Conservation (phyloP, 2,888 invertebrate species). For the Epirrita christyi region DNA sequence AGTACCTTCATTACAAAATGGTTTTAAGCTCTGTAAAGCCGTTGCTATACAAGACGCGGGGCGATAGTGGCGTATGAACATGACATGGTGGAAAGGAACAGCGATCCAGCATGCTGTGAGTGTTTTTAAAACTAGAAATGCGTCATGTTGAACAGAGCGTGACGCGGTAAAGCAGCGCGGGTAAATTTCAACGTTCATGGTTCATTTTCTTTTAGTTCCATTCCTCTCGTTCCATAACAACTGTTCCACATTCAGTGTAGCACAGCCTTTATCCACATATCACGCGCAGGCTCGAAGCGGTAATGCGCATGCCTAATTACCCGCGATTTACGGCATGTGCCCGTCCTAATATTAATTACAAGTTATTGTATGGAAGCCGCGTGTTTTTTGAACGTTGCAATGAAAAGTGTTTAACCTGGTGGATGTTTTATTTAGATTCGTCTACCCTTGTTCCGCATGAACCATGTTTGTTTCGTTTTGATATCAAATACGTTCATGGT, state of each 20-base stretch:
- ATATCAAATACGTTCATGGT: too few species aligned
- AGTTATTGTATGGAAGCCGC: constrained; percentile 53
- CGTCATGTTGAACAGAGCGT: too few species aligned
- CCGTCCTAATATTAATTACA: constrained; percentile 65
- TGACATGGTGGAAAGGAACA: too few species aligned
- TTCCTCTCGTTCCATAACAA: not conserved
- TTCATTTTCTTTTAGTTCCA: not conserved
- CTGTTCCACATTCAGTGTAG: not conserved
- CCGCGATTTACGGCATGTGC: constrained; percentile 67
- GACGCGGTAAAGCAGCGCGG: too few species aligned
- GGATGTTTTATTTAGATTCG: not conserved
- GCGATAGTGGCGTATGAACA: not conserved
- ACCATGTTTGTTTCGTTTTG: too few species aligned
- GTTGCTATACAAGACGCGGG: constrained; percentile 3
- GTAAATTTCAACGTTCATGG: too few species aligned
- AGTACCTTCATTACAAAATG: constrained; percentile 54
- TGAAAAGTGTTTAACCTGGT: not conserved
- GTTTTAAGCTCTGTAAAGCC: constrained; percentile 58
- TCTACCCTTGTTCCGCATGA: too few species aligned
- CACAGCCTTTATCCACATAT: constrained; percentile 46
- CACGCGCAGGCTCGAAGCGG: constrained; percentile 56
- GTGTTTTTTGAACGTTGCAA: constrained; percentile 45
- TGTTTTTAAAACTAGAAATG: too few species aligned
- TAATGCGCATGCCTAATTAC: constrained; percentile 68
- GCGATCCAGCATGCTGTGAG: too few species aligned